These are phyloP conservation scores for Drosophila oshimai DNA, from an alignment of 1,140 invertebrate genomes.

Conservation along the genomic window DNA sequence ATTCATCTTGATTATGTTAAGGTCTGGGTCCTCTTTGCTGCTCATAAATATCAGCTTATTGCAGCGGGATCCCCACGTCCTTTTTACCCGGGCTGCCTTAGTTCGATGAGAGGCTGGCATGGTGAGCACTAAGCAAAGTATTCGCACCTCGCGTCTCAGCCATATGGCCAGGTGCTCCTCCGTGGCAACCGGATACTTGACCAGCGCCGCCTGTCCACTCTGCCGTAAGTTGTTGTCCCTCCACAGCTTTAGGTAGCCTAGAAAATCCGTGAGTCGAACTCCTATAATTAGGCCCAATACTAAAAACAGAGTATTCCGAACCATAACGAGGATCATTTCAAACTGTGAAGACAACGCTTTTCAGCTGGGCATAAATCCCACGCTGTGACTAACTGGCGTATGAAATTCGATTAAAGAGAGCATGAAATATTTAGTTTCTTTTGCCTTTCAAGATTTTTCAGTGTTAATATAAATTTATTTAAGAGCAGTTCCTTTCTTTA, in stretches of 20 bases:
- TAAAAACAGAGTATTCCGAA: conserved; percentile 2
- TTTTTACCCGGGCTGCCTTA: background rate
- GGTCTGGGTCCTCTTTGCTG: conserved; percentile 86
- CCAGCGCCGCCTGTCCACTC: background rate
- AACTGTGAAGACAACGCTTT: background rate
- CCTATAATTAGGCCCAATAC: conserved; percentile 3
- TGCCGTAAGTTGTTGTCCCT: background rate
- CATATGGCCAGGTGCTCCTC: conserved; percentile 1
- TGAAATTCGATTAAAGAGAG: background rate
- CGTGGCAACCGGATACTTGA: background rate
- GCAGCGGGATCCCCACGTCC: conserved; percentile 96
- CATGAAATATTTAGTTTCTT: no score
- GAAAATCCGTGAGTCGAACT: background rate
- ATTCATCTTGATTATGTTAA: conserved; percentile 87
- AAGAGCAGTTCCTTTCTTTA: no score
- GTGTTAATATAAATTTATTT: no score
- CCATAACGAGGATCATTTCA: background rate
- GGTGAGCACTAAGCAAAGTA: conserved; percentile 19
- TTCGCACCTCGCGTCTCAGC: background rate
- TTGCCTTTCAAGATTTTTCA: no score
- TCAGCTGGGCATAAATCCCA: background rate
- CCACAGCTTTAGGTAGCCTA: background rate
- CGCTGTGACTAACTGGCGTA: background rate
- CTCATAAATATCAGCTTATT: conserved; percentile 95
- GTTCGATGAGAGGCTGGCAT: background rate